A percentile compares a stretch with the other conserved stretches of the same genome.
Evolutionary conservation across 2,113 vertebrate genomes (phyloP).

Genomic region (Leptocoma aspasia): DNA sequence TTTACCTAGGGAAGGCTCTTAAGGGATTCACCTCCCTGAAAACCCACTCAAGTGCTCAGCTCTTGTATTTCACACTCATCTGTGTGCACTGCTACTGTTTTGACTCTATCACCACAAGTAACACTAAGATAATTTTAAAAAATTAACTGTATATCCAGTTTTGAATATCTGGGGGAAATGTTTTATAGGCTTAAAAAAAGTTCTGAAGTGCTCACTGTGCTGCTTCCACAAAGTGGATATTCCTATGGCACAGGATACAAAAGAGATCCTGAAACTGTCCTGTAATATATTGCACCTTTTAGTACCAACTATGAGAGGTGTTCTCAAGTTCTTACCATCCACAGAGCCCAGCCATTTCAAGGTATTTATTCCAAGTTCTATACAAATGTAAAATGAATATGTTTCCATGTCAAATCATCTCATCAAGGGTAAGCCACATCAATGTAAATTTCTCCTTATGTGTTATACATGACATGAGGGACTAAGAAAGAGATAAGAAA

Average conservation of each 20-base stretch:
- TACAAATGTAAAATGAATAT: background rate
- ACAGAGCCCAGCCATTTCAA: background rate
- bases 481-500: background rate
- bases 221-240: background rate
- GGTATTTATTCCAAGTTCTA: background rate
- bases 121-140: too few relatives aligned
- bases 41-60: background rate
- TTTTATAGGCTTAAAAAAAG: background rate
- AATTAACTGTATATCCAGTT: background rate
- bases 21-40: background rate
- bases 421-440: background rate
- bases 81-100: accelerated
- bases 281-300: background rate
- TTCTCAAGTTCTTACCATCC: background rate
- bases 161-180: background rate
- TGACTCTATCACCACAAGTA: background rate
- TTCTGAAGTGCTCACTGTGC: background rate
- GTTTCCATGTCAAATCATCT: background rate
- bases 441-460: background rate
- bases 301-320: background rate
- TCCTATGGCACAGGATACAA: background rate
- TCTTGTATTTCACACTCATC: background rate
- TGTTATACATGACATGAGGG: background rate
- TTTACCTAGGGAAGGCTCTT: background rate
- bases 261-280: background rate